phyloP scores from a whole-genome alignment of 2,113 vertebrate genomes.

The Microcebus tavaratra region DNA sequence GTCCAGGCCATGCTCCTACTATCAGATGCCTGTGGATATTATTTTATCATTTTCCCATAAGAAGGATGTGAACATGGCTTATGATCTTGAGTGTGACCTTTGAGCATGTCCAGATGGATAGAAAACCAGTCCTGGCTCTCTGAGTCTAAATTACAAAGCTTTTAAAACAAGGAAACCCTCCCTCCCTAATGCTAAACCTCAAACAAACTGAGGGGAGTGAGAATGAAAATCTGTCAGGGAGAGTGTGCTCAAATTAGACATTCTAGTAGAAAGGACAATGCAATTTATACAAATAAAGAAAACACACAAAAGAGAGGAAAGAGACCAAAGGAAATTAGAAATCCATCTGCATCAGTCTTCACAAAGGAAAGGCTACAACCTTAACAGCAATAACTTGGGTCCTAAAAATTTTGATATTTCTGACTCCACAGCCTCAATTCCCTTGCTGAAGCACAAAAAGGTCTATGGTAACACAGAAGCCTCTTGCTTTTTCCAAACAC shows the following conservation, averaged over 20 bases:
- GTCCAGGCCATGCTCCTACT: not conserved
- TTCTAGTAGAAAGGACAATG: conserved; percentile 27
- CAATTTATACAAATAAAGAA: conserved; percentile 46
- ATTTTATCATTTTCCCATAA: conserved; percentile 40
- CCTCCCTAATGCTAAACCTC: not conserved
- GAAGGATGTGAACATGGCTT: conserved; percentile 11
- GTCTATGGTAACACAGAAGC: conserved; percentile 8
- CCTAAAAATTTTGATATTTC: conserved; percentile 26
- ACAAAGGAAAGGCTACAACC: conserved; percentile 6
- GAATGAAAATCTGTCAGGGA: not conserved
- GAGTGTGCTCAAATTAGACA: conserved; percentile 26
- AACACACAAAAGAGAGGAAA: not conserved
- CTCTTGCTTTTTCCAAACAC: conserved; percentile 46
- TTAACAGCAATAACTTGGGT: not conserved
- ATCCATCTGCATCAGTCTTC: not conserved
- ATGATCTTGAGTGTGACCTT: conserved; percentile 33
- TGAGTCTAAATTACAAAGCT: conserved; percentile 36
- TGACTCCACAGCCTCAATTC: not conserved
- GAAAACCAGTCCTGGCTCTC: not conserved
- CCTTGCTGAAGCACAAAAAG: conserved; percentile 45
- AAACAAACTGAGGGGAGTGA: not conserved
- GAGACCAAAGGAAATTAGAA: conserved; percentile 23
- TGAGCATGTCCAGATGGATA: conserved; percentile 30
- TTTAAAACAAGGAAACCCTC: conserved; percentile 28
- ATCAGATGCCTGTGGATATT: conserved; percentile 20